Conservation (phyloP, 2,888 invertebrate species). For the Hypena proboscidalis region DNA sequence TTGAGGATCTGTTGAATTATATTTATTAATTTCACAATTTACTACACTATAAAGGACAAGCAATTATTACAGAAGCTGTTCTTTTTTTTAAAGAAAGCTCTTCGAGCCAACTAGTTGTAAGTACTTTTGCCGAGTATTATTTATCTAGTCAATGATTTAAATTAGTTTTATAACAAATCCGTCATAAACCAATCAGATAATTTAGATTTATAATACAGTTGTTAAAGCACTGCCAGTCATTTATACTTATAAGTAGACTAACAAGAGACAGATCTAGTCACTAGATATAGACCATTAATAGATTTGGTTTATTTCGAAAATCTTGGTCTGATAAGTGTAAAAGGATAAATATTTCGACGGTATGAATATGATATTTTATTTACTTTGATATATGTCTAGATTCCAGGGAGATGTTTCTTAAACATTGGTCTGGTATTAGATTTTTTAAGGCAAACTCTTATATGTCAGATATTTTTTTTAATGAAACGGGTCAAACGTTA, state of each 20-base stretch:
- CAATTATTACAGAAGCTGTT: conserved; percentile 9
- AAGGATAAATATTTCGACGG: conserved; percentile 15
- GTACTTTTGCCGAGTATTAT: conserved; percentile 25
- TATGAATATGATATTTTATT: too few species aligned
- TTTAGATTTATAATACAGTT: conserved; percentile 58
- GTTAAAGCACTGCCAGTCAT: conserved; percentile 79
- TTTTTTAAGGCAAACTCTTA: too few species aligned
- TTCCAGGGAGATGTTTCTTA: too few species aligned
- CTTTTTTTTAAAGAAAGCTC: neutral
- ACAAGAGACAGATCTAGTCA: conserved; percentile 51
- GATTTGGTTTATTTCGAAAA: conserved; percentile 21
- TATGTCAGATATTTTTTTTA: too few species aligned
- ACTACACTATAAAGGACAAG: conserved; percentile 13
- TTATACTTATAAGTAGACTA: conserved; percentile 59
- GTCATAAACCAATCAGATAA: conserved; percentile 32
- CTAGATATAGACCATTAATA: conserved; percentile 45
- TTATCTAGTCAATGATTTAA: conserved; percentile 23
- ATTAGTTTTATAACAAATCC: conserved; percentile 27
- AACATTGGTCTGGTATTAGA: too few species aligned
- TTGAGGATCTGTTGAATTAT: too few species aligned
- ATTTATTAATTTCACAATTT: conserved; percentile 18
- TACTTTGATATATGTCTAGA: too few species aligned
- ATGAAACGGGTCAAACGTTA: too few species aligned
- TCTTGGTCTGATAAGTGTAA: conserved; percentile 14
- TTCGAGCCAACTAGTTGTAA: conserved; percentile 27